Percentiles rank a stretch among this genome's conserved stretches.
phyloP scores from a whole-genome alignment of 2,797 vertebrate species.

The Sphaeramia orbicularis region DNA sequence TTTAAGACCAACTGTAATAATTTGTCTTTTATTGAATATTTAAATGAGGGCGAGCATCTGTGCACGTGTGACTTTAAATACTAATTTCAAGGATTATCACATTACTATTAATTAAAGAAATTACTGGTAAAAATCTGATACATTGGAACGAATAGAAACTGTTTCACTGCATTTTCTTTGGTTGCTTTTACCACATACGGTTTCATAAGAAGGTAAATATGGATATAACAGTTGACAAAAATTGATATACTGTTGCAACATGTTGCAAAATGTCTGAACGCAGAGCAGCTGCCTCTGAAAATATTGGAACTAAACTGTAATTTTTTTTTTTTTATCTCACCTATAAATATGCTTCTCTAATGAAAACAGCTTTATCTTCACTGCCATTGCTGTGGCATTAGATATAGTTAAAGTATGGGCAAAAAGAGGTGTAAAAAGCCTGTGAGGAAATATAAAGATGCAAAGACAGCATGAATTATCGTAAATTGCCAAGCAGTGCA shows the following conservation, averaged over 20 bases:
- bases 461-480: slow-evolving; percentile 8
- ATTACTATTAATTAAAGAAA: background rate
- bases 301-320: too few species aligned
- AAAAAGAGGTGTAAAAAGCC: slow-evolving; percentile 31
- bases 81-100: background rate
- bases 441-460: slow-evolving; percentile 18
- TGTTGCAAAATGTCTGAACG: background rate
- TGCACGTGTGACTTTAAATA: background rate
- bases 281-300: background rate
- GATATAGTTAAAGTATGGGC: slow-evolving; percentile 2
- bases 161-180: background rate
- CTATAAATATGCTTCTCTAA: background rate
- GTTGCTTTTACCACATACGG: background rate
- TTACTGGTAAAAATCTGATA: slow-evolving; percentile 22
- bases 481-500: background rate
- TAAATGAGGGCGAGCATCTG: slow-evolving; percentile 6
- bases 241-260: too few species aligned
- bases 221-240: background rate
- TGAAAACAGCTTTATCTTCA: slow-evolving; percentile 4
- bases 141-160: slow-evolving; percentile 19
- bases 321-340: too few species aligned
- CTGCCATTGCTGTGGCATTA: slow-evolving; percentile 7
- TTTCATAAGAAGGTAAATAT: background rate
- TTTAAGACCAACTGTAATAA: slow-evolving; percentile 29
- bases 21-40: slow-evolving; percentile 15